These are phyloP conservation scores for Halictus ligatus DNA, from an alignment of 2,888 invertebrate genomes.

Conservation along the genomic window DNA sequence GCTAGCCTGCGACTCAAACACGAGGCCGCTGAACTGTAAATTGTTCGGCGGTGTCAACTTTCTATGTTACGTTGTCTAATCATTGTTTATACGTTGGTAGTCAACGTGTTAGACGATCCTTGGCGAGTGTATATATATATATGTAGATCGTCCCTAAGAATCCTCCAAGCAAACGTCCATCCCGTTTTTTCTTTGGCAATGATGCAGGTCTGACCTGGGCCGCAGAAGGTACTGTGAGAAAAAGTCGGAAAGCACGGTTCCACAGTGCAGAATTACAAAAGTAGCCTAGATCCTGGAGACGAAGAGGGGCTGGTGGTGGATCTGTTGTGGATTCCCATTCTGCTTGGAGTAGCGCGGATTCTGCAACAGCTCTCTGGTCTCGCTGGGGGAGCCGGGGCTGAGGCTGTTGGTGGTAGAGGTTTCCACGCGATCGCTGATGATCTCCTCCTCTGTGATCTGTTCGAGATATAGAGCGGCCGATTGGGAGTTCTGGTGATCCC, in stretches of 20 bases:
- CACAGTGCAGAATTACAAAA: neutral
- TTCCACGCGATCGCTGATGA: slow-evolving; percentile 86
- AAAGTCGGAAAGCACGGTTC: neutral
- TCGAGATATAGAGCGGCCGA: slow-evolving; percentile 87
- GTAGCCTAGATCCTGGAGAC: slow-evolving; percentile 76
- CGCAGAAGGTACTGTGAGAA: neutral
- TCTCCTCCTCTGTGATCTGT: slow-evolving; percentile 90
- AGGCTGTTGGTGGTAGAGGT: slow-evolving; percentile 86
- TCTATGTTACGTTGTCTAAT: neutral
- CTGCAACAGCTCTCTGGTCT: slow-evolving; percentile 88
- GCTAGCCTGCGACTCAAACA: neutral
- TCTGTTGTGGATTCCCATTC: slow-evolving; percentile 77
- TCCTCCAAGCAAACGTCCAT: neutral
- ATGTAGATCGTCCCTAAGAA: neutral
- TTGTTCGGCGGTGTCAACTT: neutral
- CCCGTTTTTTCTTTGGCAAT: neutral
- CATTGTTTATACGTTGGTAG: neutral
- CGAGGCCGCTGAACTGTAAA: neutral
- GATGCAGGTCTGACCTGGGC: neutral
- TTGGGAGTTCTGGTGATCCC: slow-evolving; percentile 86
- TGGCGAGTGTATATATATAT: neutral
- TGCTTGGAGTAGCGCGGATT: slow-evolving; percentile 86
- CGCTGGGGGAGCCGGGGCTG: slow-evolving; percentile 89
- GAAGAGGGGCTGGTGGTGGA: slow-evolving; percentile 75
- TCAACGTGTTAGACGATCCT: neutral